phyloP scores from a whole-genome alignment of 1,140 invertebrate species.

The Drosophila arawakana region DNA sequence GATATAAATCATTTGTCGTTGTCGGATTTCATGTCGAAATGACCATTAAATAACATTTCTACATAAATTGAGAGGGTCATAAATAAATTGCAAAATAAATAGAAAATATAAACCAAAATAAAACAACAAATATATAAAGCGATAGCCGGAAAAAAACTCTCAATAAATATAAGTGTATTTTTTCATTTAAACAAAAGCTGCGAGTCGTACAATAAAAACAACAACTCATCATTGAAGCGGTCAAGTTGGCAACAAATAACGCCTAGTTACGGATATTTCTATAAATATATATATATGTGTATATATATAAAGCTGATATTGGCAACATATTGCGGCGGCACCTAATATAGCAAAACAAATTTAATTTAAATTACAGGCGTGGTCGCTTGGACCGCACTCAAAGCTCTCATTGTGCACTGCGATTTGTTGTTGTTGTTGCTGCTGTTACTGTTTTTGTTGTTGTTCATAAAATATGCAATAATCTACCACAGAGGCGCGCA shows the following conservation, averaged over 20 bases:
- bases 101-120: slow-evolving; percentile 35
- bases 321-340: slow-evolving; percentile 66
- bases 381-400: slow-evolving; percentile 63
- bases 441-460: slow-evolving; percentile 46
- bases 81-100: slow-evolving; percentile 65
- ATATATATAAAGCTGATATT: slow-evolving; percentile 11
- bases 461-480: slow-evolving; percentile 81
- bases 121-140: slow-evolving; percentile 23
- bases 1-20: slow-evolving; percentile 79
- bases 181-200: slow-evolving; percentile 46
- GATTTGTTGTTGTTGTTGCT: slow-evolving; percentile 44
- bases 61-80: slow-evolving; percentile 48
- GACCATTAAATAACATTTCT: slow-evolving; percentile 73
- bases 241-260: slow-evolving; percentile 51
- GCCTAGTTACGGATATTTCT: slow-evolving; percentile 74
- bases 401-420: slow-evolving; percentile 54
- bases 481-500: slow-evolving; percentile 55
- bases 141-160: slow-evolving; percentile 61
- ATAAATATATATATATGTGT: slow-evolving; percentile 42
- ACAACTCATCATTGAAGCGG: slow-evolving; percentile 71
- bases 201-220: slow-evolving; percentile 64
- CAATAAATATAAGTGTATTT: slow-evolving; percentile 16
- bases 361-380: slow-evolving; percentile 83
- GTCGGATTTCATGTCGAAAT: slow-evolving; percentile 73
- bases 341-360: slow-evolving; percentile 82